phyloP scores from a whole-genome alignment of 2,888 invertebrate genomes.

The Itoplectis maculator region DNA sequence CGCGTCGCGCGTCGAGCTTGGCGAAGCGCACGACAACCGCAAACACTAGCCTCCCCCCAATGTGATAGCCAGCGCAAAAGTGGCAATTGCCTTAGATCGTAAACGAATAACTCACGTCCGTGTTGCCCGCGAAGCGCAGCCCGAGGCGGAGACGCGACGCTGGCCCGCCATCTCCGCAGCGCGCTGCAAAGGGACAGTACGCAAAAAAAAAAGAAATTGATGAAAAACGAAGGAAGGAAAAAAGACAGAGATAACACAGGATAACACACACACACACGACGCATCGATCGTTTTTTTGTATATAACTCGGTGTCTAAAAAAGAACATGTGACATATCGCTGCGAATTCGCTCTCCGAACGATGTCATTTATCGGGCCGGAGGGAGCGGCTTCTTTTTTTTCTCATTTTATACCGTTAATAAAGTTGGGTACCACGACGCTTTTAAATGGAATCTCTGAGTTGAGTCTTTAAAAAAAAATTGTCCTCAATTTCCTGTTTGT shows the following conservation, averaged over 20 bases:
- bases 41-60: conserved; percentile 57
- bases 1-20: neutral
- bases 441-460: conserved; percentile 65
- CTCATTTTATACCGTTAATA: conserved; percentile 79
- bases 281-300: conserved; percentile 66
- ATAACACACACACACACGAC: conserved; percentile 33
- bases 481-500: neutral
- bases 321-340: conserved; percentile 69
- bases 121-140: conserved; percentile 16
- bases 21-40: neutral
- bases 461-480: too few species aligned
- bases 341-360: conserved; percentile 56
- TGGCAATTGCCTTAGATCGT: conserved; percentile 60
- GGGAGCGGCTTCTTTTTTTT: conserved; percentile 60
- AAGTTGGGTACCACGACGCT: conserved; percentile 75
- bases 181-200: conserved; percentile 2
- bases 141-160: conserved; percentile 6
- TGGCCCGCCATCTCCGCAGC: neutral
- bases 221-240: too few species aligned
- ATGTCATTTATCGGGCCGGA: conserved; percentile 29
- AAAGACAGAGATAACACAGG: too few species aligned
- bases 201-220: neutral
- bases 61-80: conserved; percentile 64
- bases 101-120: conserved; percentile 11
- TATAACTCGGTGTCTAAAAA: conserved; percentile 64